These are phyloP conservation scores for Cryptoblepharus egeriae DNA, from an alignment of 2,797 vertebrate genomes.

Conservation along the genomic window DNA sequence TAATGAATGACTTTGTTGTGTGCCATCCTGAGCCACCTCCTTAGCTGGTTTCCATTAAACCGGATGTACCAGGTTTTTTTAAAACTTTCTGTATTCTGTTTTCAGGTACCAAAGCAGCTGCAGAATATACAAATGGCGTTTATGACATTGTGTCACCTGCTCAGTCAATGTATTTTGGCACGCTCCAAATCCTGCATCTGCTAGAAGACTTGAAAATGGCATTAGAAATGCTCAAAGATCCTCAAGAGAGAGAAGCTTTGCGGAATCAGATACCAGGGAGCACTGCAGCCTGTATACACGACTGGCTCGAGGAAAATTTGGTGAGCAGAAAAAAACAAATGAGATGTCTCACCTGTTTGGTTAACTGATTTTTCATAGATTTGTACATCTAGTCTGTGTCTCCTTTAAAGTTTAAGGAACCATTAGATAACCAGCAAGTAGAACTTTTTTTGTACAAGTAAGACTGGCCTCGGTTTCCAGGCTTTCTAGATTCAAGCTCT, in stretches of 20 bases:
- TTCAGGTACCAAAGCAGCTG: constrained; percentile 83
- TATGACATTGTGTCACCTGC: constrained; percentile 75
- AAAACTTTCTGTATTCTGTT: constrained; percentile 23
- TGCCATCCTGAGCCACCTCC: too few relatives aligned
- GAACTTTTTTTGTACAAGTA: neutral
- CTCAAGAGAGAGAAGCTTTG: constrained; percentile 79
- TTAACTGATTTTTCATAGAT: neutral
- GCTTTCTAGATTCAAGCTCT: neutral
- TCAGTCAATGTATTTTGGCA: constrained; percentile 71
- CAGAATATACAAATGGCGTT: constrained; percentile 78
- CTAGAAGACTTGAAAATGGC: constrained; percentile 84
- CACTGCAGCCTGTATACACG: constrained; percentile 80
- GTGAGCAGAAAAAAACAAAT: constrained; percentile 72
- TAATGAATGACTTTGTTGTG: too few relatives aligned
- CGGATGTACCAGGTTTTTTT: neutral
- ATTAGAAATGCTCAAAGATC: constrained; percentile 80
- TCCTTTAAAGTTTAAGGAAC: neutral
- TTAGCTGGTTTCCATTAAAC: neutral
- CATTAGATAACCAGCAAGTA: neutral
- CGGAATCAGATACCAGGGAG: constrained; percentile 81
- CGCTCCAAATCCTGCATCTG: constrained; percentile 83
- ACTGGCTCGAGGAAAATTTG: constrained; percentile 82
- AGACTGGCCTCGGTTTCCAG: neutral
- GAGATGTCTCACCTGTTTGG: neutral
- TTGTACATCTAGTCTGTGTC: neutral